Percentiles rank a stretch among this genome's conserved stretches.
These are phyloP conservation scores for Leptinotarsa rubiginosa DNA, from an alignment of 2,888 invertebrate genomes.

Conservation along the genomic window DNA sequence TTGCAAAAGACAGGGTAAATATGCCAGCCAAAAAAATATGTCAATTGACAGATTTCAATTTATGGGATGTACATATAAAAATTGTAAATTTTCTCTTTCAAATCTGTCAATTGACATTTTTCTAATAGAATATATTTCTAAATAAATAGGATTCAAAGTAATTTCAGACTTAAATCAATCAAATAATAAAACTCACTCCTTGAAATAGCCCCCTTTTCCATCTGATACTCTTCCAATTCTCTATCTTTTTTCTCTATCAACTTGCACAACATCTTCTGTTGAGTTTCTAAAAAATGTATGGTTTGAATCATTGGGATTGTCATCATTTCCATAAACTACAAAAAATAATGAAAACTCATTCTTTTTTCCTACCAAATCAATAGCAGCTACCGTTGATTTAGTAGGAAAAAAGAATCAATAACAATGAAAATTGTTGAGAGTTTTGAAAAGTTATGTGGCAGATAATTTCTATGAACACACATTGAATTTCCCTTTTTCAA, in stretches of 20 bases:
- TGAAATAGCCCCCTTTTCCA: constrained; percentile 67
- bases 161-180: background rate
- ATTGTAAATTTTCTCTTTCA: too few species aligned
- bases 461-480: too few species aligned
- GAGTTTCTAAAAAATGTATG: constrained; percentile 66
- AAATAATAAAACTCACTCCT: constrained; percentile 62
- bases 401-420: background rate
- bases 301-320: constrained; percentile 64
- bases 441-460: too few species aligned
- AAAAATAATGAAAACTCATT: constrained; percentile 28
- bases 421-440: too few species aligned
- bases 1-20: too few species aligned
- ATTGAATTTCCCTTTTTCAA: too few species aligned
- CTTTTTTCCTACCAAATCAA: too few species aligned
- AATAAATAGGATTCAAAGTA: background rate
- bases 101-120: background rate
- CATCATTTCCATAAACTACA: constrained; percentile 55
- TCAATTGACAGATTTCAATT: too few species aligned
- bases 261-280: constrained; percentile 65
- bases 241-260: constrained; percentile 69
- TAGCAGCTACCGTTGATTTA: background rate
- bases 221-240: constrained; percentile 70
- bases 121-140: background rate
- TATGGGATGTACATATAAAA: too few species aligned
- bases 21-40: too few species aligned